These are phyloP conservation scores for Drosophila sproati DNA, from an alignment of 1,140 invertebrate species.

Conservation along the genomic window DNA sequence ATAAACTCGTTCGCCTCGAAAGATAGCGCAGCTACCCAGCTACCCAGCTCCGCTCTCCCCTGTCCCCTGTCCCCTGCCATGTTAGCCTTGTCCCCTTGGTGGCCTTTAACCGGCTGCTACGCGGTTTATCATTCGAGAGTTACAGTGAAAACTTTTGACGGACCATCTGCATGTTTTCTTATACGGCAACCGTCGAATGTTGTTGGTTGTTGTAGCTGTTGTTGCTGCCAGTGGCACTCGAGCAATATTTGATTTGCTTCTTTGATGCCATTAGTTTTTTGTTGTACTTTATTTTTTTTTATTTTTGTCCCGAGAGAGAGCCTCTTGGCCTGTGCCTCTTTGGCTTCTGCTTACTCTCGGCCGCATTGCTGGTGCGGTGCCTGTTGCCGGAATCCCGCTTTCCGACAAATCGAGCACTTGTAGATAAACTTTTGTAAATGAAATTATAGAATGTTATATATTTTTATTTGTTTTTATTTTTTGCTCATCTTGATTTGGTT, in stretches of 20 bases:
- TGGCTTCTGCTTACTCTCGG: not conserved
- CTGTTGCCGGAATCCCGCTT: conserved; percentile 29
- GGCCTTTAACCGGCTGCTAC: conserved; percentile 35
- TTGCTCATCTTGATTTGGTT: conserved; percentile 25
- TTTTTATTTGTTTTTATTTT: conserved; percentile 13
- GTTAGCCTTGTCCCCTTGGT: not conserved
- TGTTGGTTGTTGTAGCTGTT: conserved; percentile 38
- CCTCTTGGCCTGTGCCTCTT: conserved; percentile 11
- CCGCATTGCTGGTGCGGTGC: not conserved
- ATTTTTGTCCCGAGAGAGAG: not conserved
- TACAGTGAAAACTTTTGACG: conserved; percentile 67
- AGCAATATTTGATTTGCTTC: conserved; percentile 81
- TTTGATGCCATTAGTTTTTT: conserved; percentile 80
- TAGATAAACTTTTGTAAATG: conserved; percentile 82
- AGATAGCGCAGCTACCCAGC: conserved; percentile 9
- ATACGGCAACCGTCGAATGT: conserved; percentile 60
- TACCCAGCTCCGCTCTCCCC: not conserved
- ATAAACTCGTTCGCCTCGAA: conserved; percentile 72
- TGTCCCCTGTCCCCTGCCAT: not conserved
- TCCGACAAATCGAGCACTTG: conserved; percentile 65
- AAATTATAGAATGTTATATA: conserved; percentile 73
- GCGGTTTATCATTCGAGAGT: conserved; percentile 74
- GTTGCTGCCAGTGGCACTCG: conserved; percentile 72
- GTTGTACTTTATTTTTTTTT: conserved; percentile 16
- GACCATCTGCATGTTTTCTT: conserved; percentile 81